Evolutionary conservation across 2,888 invertebrate species (phyloP), one percentile per base, ranked within the genome.

Genomic region (Calameuta pallipes): DNA sequence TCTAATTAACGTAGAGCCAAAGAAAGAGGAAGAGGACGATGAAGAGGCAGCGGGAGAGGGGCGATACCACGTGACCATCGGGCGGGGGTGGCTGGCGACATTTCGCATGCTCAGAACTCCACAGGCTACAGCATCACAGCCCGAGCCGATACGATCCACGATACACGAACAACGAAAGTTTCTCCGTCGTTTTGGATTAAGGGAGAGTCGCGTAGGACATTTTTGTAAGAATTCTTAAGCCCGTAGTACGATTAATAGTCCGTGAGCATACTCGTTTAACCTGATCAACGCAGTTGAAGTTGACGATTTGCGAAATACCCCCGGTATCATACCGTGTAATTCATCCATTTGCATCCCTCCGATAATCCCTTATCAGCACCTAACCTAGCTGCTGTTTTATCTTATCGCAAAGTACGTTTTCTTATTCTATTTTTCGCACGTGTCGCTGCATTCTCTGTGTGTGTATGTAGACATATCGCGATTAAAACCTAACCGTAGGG

Each of bases 81-180:
- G 87, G 90, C 90, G 90, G 90, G 90, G 90, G 91, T 89, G 89
- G 89, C 85, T 81, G 68, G 86, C 89, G 88, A 89, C 90, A 90
- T 89, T 90, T 90, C 90, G 90, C 91, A 90, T 90, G 90, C 90
- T 88, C 90, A 90, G 90, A 89, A 87, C 90, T 88, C 89, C 83
- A 88, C 90, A 87, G 89, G 89, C 89, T 87, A 87, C 88, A 87
- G 86, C 82, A 83, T 82, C 82, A 80, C 82, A 81, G 80, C 80
- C 76, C 80, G 79, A 74, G 76, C 82, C 81, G 81, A 78, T 76
- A 77, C 75, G 78, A 81, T 80, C 82, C 70, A 80, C 81, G 76
- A 75, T 79, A 77, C 80, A 78, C 75, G 78, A 75, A 75, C 73
- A 75, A 56, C 56, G 56, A 56, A 56, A 56, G 56, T 56, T 56